Conservation (phyloP, 2,888 invertebrate genomes). For the Carcina quercana region DNA sequence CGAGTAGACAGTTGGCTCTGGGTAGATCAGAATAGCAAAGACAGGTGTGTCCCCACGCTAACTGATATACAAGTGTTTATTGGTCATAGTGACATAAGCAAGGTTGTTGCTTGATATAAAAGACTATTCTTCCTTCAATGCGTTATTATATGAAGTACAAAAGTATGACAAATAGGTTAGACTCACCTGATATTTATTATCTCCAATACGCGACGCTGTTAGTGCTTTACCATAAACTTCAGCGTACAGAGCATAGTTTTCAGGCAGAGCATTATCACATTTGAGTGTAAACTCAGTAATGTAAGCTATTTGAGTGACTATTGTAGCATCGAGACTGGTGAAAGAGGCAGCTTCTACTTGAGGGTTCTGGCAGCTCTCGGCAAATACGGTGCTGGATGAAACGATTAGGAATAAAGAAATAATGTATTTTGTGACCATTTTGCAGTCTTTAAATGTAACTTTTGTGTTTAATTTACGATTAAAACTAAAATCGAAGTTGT, state of each 20-base stretch:
- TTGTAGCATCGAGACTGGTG: constrained; percentile 94
- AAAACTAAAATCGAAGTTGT: constrained; percentile 20
- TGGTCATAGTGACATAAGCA: no score
- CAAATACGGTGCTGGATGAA: constrained; percentile 32
- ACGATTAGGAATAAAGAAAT: constrained; percentile 39
- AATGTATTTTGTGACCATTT: constrained; percentile 62
- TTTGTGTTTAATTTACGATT: constrained; percentile 26
- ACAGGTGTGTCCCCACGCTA: no score
- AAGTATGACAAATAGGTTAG: background rate
- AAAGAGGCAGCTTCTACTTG: constrained; percentile 86
- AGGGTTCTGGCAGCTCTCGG: constrained; percentile 69
- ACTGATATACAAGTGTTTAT: no score
- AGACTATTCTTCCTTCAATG: no score
- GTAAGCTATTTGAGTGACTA: constrained; percentile 92
- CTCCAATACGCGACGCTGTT: constrained; percentile 86
- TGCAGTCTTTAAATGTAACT: constrained; percentile 31
- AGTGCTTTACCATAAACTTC: constrained; percentile 91
- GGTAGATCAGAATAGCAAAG: no score
- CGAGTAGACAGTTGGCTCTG: no score
- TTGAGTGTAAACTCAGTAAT: constrained; percentile 92
- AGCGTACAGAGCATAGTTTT: constrained; percentile 87
- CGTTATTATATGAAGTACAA: no score
- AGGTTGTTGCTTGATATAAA: no score
- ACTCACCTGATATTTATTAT: constrained; percentile 89
- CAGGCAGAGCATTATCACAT: constrained; percentile 79